A percentile compares a stretch with the other conserved stretches of the same genome.
Evolutionary conservation across 2,797 vertebrate species (phyloP).

Genomic region (Callimico goeldii): DNA sequence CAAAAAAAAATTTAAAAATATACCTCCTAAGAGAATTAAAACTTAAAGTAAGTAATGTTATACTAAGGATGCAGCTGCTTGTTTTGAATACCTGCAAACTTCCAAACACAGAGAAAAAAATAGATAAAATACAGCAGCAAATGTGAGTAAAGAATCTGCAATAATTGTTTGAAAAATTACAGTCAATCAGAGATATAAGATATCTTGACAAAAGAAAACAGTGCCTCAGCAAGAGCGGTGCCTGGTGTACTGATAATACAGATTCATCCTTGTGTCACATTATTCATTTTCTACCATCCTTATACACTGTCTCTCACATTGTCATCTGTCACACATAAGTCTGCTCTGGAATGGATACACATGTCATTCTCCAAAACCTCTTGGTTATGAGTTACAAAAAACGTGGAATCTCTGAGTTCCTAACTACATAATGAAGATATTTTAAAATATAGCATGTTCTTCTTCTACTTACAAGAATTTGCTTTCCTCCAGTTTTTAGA

Average conservation of each 20-base stretch:
- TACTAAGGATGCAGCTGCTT: neutral
- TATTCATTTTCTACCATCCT: neutral
- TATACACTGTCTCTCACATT: neutral
- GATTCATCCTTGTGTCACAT: neutral
- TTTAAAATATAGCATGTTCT: neutral
- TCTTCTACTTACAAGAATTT: neutral
- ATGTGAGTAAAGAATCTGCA: neutral
- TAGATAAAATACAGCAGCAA: neutral
- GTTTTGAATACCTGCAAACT: neutral
- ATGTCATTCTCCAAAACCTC: neutral
- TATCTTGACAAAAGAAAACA: conserved; percentile 5
- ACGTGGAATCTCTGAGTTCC: neutral
- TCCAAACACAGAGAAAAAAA: neutral
- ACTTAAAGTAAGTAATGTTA: neutral
- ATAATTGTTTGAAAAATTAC: conserved; percentile 30
- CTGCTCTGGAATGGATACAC: neutral
- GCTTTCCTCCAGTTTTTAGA: neutral
- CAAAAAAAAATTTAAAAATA: neutral
- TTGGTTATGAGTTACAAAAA: neutral
- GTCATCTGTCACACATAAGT: neutral
- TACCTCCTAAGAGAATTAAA: neutral
- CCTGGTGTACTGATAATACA: neutral
- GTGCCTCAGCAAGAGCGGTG: neutral
- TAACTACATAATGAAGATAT: neutral
- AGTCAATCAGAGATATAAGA: neutral